Percentiles rank a stretch among this genome's conserved stretches.
Conservation (phyloP, 2,113 vertebrate genomes). For the Pituophis catenifer region DNA sequence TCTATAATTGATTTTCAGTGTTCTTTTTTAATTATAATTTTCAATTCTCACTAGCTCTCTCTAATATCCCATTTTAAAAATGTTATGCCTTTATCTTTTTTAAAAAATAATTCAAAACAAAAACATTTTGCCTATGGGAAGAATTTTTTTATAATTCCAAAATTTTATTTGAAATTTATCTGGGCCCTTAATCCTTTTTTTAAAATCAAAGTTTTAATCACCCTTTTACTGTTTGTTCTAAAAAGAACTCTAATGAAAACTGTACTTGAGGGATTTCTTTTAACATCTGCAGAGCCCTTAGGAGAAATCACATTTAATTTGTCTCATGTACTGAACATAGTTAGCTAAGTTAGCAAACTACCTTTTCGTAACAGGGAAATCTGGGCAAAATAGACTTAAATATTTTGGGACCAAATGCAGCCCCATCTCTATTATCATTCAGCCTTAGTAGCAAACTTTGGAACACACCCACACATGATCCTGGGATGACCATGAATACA, state of each 20-base stretch:
- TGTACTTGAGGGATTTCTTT: not conserved
- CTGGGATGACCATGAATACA: not conserved
- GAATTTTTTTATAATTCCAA: not conserved
- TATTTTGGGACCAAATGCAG: not conserved
- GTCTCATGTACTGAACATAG: not conserved
- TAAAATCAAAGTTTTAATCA: not conserved
- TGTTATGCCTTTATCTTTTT: not conserved
- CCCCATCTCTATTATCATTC: not conserved
- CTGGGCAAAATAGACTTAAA: not conserved
- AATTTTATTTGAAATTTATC: not conserved
- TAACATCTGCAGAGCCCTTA: not conserved
- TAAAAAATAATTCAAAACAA: not conserved
- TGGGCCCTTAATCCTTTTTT: not conserved
- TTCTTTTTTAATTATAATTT: not conserved
- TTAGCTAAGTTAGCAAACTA: not conserved
- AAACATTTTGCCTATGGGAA: not conserved
- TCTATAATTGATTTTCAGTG: not conserved
- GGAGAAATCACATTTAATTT: not conserved
- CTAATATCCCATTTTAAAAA: not conserved
- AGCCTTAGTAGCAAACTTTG: not conserved
- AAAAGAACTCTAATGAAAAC: not conserved
- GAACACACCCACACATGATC: not conserved
- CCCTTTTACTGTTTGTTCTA: not conserved
- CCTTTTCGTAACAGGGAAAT: not conserved
- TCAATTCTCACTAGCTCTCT: not conserved